Evolutionary conservation across 2,888 invertebrate genomes (phyloP).

Genomic region (Hymenopus coronatus): DNA sequence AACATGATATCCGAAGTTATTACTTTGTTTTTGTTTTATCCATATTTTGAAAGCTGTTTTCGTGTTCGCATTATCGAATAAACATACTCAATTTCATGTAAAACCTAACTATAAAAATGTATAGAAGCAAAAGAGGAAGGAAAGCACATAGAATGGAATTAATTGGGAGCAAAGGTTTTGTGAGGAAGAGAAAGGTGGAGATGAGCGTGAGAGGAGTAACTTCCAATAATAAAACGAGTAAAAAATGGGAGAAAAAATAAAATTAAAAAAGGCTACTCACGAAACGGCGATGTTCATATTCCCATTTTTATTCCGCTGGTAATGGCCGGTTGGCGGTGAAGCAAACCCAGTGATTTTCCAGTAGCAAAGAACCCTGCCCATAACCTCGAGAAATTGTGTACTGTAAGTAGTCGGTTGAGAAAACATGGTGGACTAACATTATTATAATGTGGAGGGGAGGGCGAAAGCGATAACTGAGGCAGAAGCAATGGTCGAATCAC

Average conservation of each 20-base stretch:
- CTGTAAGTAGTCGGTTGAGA: slow-evolving; percentile 19
- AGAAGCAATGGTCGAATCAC: slow-evolving; percentile 8
- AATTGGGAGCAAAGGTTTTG: not conserved
- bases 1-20: too few species aligned
- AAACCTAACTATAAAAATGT: too few species aligned
- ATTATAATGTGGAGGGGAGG: slow-evolving; percentile 13
- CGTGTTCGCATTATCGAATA: too few species aligned
- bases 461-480: not conserved
- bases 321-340: slow-evolving; percentile 30
- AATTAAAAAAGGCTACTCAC: slow-evolving; percentile 17
- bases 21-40: too few species aligned
- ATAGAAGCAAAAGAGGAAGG: too few species aligned
- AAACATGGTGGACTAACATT: slow-evolving; percentile 13
- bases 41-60: too few species aligned
- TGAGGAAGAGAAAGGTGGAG: not conserved
- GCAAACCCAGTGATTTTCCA: slow-evolving; percentile 32
- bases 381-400: not conserved
- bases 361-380: slow-evolving; percentile 25
- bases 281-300: slow-evolving; percentile 27
- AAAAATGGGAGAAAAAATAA: not conserved
- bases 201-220: not conserved
- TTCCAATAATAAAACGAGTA: not conserved
- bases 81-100: too few species aligned
- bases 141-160: not conserved
- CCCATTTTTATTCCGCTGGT: slow-evolving; percentile 31